Conservation (phyloP, 37 sponge, comb jelly and placozoan species). For the Dysidea cf. avara region DNA sequence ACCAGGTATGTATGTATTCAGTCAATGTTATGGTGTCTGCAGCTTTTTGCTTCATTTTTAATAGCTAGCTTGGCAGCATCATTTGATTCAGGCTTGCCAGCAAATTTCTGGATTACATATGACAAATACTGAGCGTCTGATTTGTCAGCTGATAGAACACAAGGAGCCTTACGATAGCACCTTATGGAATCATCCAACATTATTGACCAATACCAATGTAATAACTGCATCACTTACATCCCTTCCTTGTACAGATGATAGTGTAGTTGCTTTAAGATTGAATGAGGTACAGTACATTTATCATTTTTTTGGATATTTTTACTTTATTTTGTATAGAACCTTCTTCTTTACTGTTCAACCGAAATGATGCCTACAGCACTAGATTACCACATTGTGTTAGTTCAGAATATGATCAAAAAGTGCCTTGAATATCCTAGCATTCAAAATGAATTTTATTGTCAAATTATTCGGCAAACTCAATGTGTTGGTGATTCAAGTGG, state of each 20-base stretch:
- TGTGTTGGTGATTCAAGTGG: conserved; percentile 3
- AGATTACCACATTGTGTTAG: conserved; percentile 39
- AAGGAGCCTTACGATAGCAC: neutral
- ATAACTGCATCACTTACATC: neutral
- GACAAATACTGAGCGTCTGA: too few relatives aligned
- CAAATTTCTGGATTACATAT: too few relatives aligned
- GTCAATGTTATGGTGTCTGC: too few relatives aligned
- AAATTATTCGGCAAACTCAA: conserved; percentile 51
- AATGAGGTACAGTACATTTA: too few relatives aligned
- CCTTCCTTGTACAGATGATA: conserved; percentile 34
- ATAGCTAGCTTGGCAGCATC: too few relatives aligned
- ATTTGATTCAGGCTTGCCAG: too few relatives aligned
- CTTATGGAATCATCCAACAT: conserved; percentile 2
- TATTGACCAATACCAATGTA: neutral
- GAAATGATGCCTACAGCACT: conserved; percentile 14
- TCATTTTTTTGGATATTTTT: too few relatives aligned
- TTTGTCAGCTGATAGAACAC: too few relatives aligned
- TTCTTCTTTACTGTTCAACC: neutral
- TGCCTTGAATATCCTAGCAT: conserved; percentile 45
- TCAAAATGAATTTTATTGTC: conserved; percentile 77
- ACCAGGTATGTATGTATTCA: too few relatives aligned
- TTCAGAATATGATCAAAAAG: conserved; percentile 35
- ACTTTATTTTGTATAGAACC: too few relatives aligned
- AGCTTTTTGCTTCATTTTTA: too few relatives aligned
- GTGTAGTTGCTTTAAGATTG: neutral